Conservation (phyloP, 92 coral and sea anemone genomes). For the Pocillopora meandrina region DNA sequence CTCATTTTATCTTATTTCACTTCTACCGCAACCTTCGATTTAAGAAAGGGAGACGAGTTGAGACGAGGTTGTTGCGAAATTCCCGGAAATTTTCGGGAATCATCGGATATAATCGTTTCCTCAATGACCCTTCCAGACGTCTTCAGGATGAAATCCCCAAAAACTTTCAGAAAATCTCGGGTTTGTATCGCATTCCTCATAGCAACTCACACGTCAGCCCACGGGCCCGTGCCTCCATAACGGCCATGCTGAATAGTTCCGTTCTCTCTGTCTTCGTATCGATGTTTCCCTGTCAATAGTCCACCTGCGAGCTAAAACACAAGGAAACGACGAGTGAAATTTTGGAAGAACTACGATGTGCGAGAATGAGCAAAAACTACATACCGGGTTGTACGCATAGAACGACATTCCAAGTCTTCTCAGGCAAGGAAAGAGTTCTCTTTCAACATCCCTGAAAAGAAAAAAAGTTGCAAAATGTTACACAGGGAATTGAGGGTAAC, state of each 20-base stretch:
- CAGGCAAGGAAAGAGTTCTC: constrained; percentile 89
- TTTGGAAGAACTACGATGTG: neutral
- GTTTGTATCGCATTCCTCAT: too few relatives aligned
- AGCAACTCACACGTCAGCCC: constrained; percentile 37
- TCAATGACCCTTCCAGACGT: too few relatives aligned
- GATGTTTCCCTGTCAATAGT: constrained; percentile 82
- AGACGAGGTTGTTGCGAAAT: too few relatives aligned
- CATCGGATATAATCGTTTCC: neutral
- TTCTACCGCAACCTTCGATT: too few relatives aligned
- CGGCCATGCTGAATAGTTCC: constrained; percentile 33
- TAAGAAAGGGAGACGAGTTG: too few relatives aligned
- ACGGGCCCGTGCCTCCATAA: constrained; percentile 40
- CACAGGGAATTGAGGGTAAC: too few relatives aligned
- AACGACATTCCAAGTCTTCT: constrained; percentile 84
- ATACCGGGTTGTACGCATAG: constrained; percentile 93
- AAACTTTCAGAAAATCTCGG: too few relatives aligned
- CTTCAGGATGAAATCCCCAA: too few relatives aligned
- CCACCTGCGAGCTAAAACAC: constrained; percentile 81
- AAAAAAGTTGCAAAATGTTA: too few relatives aligned
- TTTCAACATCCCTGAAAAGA: constrained; percentile 77
- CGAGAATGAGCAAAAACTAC: constrained; percentile 21
- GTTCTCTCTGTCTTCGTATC: constrained; percentile 54
- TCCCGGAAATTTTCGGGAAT: neutral
- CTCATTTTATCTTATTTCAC: too few relatives aligned
- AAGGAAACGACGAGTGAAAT: neutral